phyloP scores from a whole-genome alignment of 2,113 vertebrate species.

The Kryptolebias marmoratus region DNA sequence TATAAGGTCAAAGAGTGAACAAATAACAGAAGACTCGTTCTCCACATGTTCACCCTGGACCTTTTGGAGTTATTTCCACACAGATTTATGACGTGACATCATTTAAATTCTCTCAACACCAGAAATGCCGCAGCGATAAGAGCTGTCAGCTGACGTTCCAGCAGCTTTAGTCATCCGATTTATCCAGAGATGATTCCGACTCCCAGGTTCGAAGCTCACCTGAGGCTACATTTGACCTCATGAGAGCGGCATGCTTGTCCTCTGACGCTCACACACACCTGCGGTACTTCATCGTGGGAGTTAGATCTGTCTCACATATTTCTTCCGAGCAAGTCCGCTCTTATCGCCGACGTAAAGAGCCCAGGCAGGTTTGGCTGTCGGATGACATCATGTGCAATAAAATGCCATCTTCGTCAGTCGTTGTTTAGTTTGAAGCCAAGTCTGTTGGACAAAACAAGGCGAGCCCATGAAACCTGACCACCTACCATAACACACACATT shows the following conservation, averaged over 20 bases:
- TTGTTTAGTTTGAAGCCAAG: slow-evolving; percentile 41
- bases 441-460: slow-evolving; percentile 29
- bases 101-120: slow-evolving; percentile 19
- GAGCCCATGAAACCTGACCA: slow-evolving; percentile 36
- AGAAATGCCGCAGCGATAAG: slow-evolving; percentile 15
- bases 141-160: slow-evolving; percentile 15
- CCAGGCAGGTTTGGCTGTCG: slow-evolving; percentile 1
- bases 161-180: slow-evolving; percentile 54
- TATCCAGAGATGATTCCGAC: slow-evolving; percentile 48
- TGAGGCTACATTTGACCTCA: slow-evolving; percentile 48
- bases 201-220: slow-evolving; percentile 32
- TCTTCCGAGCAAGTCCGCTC: slow-evolving; percentile 52
- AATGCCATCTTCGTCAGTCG: slow-evolving; percentile 37
- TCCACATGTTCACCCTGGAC: slow-evolving; percentile 30
- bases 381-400: slow-evolving; percentile 67
- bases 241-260: slow-evolving; percentile 62
- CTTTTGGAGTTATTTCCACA: slow-evolving; percentile 1
- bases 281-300: slow-evolving; percentile 44
- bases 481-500: slow-evolving; percentile 28
- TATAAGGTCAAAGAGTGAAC: slow-evolving; percentile 47
- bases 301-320: slow-evolving; percentile 61
- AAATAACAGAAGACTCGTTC: slow-evolving; percentile 33
- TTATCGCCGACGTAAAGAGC: slow-evolving; percentile 47
- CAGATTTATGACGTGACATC: slow-evolving; percentile 16
- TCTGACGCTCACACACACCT: slow-evolving; percentile 71